Evolutionary conservation across 2,113 vertebrate species (phyloP).

Genomic region (Macrotis lagotis): DNA sequence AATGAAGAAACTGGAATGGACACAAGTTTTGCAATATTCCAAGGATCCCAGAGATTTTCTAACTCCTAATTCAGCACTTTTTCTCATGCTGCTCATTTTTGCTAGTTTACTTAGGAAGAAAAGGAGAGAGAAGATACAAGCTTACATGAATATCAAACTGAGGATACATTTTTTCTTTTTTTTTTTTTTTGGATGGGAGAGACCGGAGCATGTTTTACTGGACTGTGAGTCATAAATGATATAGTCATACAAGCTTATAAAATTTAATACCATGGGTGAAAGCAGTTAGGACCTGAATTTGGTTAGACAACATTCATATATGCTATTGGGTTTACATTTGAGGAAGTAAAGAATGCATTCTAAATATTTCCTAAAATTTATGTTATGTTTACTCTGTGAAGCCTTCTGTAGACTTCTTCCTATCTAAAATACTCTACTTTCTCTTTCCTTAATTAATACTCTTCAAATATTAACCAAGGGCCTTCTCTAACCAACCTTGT

Average conservation of each 20-base stretch:
- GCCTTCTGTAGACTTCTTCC: not conserved
- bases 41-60: not conserved
- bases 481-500: not conserved
- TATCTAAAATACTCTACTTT: not conserved
- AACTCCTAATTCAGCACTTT: not conserved
- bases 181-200: not conserved
- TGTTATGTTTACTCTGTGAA: not conserved
- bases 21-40: too few relatives aligned
- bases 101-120: not conserved
- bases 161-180: not conserved
- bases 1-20: too few relatives aligned
- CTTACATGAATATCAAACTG: not conserved
- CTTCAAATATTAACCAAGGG: not conserved
- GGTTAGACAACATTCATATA: not conserved
- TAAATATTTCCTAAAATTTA: not conserved
- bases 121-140: not conserved
- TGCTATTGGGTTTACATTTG: not conserved
- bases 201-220: not conserved
- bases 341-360: not conserved
- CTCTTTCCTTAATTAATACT: not conserved
- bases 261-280: not conserved
- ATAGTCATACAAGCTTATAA: not conserved
- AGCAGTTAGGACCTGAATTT: not conserved
- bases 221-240: not conserved
- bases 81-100: not conserved